Evolutionary conservation across 1,140 invertebrate species (phyloP).

Genomic region (Hesperophylax magnus): DNA sequence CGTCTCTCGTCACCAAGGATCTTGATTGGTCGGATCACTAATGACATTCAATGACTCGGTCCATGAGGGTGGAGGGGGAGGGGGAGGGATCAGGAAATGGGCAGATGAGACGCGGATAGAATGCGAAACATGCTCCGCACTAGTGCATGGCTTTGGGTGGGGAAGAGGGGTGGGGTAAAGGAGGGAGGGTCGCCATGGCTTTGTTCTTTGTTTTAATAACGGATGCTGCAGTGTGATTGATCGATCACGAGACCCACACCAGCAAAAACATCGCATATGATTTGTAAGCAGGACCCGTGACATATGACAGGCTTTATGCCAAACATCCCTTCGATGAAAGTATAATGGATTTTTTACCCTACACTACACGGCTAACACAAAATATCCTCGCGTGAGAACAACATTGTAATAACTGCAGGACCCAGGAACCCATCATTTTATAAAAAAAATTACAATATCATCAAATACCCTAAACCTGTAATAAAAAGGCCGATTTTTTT

Average conservation of each 20-base stretch:
- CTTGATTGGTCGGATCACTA: not conserved
- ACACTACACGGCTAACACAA: not conserved
- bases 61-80: not conserved
- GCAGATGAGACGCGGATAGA: not conserved
- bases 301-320: conserved; percentile 36
- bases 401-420: too few relatives aligned
- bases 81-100: not conserved
- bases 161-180: not conserved
- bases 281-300: conserved; percentile 35
- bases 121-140: not conserved
- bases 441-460: too few relatives aligned
- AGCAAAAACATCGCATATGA: conserved; percentile 11
- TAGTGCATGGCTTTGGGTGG: not conserved
- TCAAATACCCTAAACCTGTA: too few relatives aligned
- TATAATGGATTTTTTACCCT: not conserved
- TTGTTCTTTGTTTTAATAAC: conserved; percentile 43
- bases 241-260: conserved; percentile 19
- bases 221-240: conserved; percentile 37
- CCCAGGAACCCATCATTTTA: too few relatives aligned
- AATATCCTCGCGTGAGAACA: too few relatives aligned
- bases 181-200: conserved; percentile 10
- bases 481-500: too few relatives aligned
- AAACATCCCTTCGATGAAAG: conserved; percentile 25
- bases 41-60: conserved; percentile 10
- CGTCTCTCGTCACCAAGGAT: not conserved